Conservation (phyloP, 1,140 invertebrate genomes). For the Neelides sp. region DNA sequence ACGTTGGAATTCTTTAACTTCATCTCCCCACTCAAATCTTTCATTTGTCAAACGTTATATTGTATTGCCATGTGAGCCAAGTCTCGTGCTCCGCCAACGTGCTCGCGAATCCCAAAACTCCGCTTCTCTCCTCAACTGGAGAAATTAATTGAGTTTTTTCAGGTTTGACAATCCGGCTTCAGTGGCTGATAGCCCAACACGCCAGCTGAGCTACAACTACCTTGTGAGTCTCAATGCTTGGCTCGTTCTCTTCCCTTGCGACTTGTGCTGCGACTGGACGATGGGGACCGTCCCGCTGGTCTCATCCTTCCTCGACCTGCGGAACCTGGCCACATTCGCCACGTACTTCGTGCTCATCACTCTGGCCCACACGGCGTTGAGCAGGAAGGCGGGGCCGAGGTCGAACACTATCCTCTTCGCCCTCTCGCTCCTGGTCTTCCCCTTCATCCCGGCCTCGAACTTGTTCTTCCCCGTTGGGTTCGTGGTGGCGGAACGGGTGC, state of each 20-base stretch:
- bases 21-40: too few species aligned
- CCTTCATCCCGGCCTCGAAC: conserved; percentile 92
- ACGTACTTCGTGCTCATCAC: conserved; percentile 52
- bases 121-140: too few species aligned
- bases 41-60: too few species aligned
- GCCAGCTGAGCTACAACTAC: conserved; percentile 88
- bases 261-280: conserved; percentile 95
- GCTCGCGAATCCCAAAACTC: too few species aligned
- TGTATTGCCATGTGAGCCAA: too few species aligned
- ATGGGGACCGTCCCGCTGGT: conserved; percentile 91
- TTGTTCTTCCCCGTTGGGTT: conserved; percentile 95
- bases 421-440: conserved; percentile 69
- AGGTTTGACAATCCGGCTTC: conserved; percentile 90
- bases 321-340: conserved; percentile 70
- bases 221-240: conserved; percentile 79
- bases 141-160: conserved; percentile 32
- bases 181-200: conserved; percentile 55
- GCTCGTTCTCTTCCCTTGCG: conserved; percentile 73
- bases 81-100: too few species aligned
- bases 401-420: conserved; percentile 72
- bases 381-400: conserved; percentile 49
- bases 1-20: too few species aligned
- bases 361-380: conserved; percentile 51
- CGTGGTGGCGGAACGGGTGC: conserved; percentile 85
- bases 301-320: conserved; percentile 57